These are phyloP conservation scores for Machaerirhynchus nigripectus DNA, from an alignment of 2,113 vertebrate species.

Conservation along the genomic window DNA sequence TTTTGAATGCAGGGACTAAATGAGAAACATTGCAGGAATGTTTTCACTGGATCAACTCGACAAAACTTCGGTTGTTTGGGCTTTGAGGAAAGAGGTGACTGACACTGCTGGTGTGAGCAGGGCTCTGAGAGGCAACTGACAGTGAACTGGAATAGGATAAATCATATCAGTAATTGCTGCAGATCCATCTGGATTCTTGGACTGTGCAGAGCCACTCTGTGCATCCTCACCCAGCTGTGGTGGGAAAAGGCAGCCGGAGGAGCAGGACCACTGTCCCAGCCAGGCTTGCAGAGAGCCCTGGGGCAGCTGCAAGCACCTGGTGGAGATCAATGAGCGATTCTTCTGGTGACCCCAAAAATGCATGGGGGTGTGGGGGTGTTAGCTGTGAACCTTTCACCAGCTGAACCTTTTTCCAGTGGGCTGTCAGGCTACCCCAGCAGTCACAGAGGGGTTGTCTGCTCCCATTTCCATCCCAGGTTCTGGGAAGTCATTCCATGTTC, in stretches of 20 bases:
- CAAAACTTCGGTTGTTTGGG: neutral
- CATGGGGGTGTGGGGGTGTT: fast-evolving
- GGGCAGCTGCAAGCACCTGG: neutral
- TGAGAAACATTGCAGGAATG: neutral
- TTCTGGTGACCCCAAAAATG: neutral
- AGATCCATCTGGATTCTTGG: neutral
- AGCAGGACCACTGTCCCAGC: neutral
- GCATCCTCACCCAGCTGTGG: neutral
- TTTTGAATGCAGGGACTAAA: neutral
- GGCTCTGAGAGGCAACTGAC: neutral
- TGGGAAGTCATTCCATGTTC: neutral
- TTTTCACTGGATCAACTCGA: neutral
- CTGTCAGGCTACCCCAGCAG: neutral
- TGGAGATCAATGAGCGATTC: neutral
- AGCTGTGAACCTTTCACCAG: neutral
- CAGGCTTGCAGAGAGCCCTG: neutral
- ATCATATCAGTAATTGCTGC: neutral
- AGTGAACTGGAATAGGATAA: neutral
- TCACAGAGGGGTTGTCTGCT: neutral
- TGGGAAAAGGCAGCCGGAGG: neutral
- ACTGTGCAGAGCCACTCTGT: neutral
- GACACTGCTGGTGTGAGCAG: neutral
- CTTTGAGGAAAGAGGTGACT: neutral
- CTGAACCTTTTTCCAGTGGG: neutral
- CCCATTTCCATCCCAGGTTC: neutral